Conservation (phyloP, 2,888 invertebrate species). For the Tipula vernalis region DNA sequence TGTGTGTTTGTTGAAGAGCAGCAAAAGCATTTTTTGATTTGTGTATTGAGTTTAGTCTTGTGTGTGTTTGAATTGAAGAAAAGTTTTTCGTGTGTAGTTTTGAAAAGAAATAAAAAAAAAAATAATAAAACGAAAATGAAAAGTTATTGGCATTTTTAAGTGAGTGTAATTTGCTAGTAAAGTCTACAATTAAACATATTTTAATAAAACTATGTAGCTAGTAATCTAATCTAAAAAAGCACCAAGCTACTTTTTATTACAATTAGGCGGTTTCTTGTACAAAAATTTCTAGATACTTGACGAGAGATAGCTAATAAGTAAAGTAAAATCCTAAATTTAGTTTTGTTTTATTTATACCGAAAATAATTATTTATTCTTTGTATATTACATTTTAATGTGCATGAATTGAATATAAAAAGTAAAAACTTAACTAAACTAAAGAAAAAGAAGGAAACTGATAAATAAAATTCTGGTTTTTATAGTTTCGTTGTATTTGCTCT, state of each 20-base stretch:
- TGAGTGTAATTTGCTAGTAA: neutral
- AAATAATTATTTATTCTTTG: neutral
- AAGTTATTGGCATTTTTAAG: neutral
- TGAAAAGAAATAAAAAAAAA: neutral
- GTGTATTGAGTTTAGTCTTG: neutral
- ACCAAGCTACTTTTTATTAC: neutral
- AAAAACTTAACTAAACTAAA: neutral
- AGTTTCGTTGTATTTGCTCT: neutral
- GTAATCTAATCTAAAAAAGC: neutral
- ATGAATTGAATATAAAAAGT: neutral
- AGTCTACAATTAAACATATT: neutral
- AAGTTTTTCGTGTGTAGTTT: conserved; percentile 4
- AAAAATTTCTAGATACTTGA: neutral
- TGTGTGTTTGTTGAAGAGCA: neutral
- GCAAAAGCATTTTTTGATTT: neutral
- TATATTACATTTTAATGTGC: neutral
- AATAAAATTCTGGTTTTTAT: neutral
- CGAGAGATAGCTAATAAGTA: neutral
- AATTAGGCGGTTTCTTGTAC: neutral
- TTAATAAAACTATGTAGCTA: neutral
- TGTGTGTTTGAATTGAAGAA: neutral
- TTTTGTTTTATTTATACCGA: neutral
- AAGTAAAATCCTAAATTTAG: neutral
- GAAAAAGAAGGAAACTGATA: neutral
- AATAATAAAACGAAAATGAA: neutral